A percentile compares a stretch with the other conserved stretches of the same genome.
Conservation (phyloP, 2,888 invertebrate species). For the Catonia carolina region DNA sequence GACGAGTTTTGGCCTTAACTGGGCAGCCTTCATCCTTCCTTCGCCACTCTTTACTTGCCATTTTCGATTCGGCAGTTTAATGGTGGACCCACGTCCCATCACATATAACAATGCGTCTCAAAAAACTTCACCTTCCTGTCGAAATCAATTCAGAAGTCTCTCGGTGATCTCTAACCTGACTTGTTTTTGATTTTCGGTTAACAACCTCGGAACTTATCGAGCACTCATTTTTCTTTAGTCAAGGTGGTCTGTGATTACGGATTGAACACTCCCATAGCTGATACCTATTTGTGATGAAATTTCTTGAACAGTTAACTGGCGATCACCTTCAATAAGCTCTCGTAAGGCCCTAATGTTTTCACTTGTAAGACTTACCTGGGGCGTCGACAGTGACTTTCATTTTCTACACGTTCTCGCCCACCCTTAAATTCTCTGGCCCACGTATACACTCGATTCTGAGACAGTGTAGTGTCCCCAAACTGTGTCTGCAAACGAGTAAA, state of each 20-base stretch:
- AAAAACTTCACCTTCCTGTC: too few species aligned
- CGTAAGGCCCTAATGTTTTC: neutral
- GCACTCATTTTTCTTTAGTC: too few species aligned
- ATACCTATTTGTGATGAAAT: neutral
- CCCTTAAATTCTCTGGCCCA: conserved; percentile 20
- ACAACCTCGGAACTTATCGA: too few species aligned
- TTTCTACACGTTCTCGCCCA: neutral
- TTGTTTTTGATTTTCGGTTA: too few species aligned
- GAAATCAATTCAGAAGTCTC: too few species aligned
- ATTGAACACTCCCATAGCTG: too few species aligned
- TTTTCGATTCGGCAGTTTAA: too few species aligned
- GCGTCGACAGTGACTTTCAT: neutral
- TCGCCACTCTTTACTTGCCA: too few species aligned
- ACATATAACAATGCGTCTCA: neutral
- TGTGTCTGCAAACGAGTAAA: conserved; percentile 16
- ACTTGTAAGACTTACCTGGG: neutral
- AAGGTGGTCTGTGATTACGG: too few species aligned
- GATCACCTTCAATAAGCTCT: neutral
- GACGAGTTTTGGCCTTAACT: neutral
- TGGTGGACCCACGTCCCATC: too few species aligned
- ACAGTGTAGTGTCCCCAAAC: conserved; percentile 13
- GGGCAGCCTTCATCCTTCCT: too few species aligned
- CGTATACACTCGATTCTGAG: conserved; percentile 3
- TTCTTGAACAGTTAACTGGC: neutral
- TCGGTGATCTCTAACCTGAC: too few species aligned